phyloP scores from a whole-genome alignment of 2,797 vertebrate genomes.

The Pantherophis vulpinus region DNA sequence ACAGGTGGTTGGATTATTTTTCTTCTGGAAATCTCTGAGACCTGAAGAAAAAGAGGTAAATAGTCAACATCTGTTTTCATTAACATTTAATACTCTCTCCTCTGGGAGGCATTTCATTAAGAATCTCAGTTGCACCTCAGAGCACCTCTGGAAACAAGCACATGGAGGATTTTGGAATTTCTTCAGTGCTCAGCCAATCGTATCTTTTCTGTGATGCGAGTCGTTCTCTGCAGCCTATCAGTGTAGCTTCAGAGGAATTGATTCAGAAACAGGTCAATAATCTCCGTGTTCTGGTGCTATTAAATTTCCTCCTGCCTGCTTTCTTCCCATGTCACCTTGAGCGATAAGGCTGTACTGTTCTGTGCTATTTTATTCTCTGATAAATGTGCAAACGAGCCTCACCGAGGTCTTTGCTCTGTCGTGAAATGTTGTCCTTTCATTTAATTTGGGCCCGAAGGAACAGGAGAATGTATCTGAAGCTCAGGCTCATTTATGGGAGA shows the following conservation, averaged over 20 bases:
- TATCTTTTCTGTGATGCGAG: neutral
- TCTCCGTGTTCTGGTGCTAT: fast-evolving
- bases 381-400: constrained; percentile 2
- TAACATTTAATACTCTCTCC: neutral
- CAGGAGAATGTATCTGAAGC: neutral
- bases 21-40: neutral
- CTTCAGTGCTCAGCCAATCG: neutral
- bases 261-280: neutral
- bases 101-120: constrained; percentile 11
- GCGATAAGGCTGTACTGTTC: neutral
- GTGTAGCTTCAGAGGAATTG: neutral
- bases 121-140: neutral
- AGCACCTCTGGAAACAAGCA: neutral
- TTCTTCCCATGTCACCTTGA: neutral
- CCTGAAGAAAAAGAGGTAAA: neutral
- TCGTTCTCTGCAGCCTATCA: neutral
- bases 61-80: constrained; percentile 16
- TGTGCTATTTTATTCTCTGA: neutral
- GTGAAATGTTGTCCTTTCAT: neutral
- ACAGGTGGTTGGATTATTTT: neutral
- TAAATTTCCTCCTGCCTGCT: neutral
- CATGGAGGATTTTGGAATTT: neutral
- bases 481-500: neutral
- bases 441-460: constrained; percentile 11
- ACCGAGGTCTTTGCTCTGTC: neutral